phyloP scores from a whole-genome alignment of 2,888 invertebrate genomes.

The Calliphora vomitoria region DNA sequence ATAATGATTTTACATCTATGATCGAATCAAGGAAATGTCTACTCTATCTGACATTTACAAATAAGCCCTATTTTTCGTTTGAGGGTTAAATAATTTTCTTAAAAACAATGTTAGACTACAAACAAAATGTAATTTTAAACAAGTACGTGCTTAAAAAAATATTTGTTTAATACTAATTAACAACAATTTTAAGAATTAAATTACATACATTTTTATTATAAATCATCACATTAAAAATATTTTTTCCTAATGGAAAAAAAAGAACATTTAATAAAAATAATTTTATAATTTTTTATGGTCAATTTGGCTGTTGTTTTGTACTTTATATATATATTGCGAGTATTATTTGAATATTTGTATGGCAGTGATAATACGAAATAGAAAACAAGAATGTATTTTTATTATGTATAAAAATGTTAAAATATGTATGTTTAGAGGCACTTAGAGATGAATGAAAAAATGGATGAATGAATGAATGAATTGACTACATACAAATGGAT shows the following conservation, averaged over 20 bases:
- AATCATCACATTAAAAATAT: constrained; percentile 35
- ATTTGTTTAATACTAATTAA: constrained; percentile 40
- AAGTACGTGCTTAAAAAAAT: constrained; percentile 40
- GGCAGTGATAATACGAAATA: background rate
- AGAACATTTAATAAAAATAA: constrained; percentile 29
- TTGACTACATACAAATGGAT: constrained; percentile 42
- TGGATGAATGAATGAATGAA: constrained; percentile 17
- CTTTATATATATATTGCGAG: background rate
- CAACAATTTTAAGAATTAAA: constrained; percentile 34
- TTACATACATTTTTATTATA: constrained; percentile 42
- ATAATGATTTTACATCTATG: too few species aligned
- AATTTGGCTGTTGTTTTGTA: background rate
- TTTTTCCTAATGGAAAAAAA: background rate
- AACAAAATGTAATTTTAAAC: background rate
- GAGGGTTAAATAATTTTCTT: too few species aligned
- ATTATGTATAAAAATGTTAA: constrained; percentile 26
- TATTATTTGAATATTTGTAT: constrained; percentile 4
- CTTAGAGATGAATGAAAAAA: constrained; percentile 33
- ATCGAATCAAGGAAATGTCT: too few species aligned
- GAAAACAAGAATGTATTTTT: constrained; percentile 31
- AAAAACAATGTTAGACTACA: background rate
- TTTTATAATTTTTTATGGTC: constrained; percentile 29
- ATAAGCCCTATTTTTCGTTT: too few species aligned
- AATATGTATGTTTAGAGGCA: constrained; percentile 40
- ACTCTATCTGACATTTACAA: too few species aligned